A percentile compares a stretch with the other conserved stretches of the same genome.
These are phyloP conservation scores for Macrotis lagotis DNA, from an alignment of 2,113 vertebrate genomes.

Conservation along the genomic window DNA sequence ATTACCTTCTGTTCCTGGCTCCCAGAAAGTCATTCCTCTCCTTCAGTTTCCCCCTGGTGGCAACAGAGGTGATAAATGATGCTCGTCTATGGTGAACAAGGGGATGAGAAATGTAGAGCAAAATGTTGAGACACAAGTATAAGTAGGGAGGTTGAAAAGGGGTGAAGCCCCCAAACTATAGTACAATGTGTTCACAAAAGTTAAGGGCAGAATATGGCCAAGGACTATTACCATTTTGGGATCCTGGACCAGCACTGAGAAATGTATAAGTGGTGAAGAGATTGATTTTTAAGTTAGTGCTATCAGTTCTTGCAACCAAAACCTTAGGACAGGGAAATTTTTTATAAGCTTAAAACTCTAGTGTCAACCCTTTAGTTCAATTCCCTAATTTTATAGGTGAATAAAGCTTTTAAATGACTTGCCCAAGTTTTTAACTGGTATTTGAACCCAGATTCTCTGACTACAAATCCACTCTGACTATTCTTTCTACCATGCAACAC, in stretches of 20 bases:
- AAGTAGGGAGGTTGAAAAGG: background rate
- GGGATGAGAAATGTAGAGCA: background rate
- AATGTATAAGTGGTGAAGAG: background rate
- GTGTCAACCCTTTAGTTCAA: background rate
- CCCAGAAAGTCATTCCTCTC: background rate
- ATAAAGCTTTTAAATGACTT: background rate
- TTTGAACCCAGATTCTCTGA: background rate
- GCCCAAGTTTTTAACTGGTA: background rate
- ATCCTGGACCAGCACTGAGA: background rate
- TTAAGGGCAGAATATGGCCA: background rate
- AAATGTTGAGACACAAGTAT: background rate
- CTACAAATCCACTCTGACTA: background rate
- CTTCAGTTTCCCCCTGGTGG: background rate
- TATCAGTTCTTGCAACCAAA: background rate
- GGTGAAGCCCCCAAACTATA: background rate
- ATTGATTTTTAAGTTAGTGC: background rate
- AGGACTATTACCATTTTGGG: background rate
- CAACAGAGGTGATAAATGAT: constrained; percentile 9
- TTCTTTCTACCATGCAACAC: background rate
- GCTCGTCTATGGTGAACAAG: background rate
- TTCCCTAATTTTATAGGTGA: background rate
- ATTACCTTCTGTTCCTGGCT: background rate
- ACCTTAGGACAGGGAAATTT: background rate
- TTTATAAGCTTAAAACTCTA: background rate
- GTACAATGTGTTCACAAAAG: background rate